phyloP scores from a whole-genome alignment of 2,797 vertebrate genomes.

The Xiphophorus birchmanni region DNA sequence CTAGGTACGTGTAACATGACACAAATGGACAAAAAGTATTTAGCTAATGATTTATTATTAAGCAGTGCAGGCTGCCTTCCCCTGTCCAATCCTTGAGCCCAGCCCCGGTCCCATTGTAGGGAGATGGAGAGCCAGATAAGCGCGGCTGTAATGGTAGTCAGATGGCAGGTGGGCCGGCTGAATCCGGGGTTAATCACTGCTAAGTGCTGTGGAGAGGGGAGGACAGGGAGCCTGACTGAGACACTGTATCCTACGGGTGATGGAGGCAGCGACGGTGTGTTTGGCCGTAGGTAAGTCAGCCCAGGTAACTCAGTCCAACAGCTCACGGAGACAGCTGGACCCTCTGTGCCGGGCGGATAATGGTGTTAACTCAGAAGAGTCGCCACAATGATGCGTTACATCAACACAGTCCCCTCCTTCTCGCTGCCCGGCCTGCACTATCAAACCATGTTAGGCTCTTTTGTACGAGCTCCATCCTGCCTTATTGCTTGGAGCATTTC shows the following conservation, averaged over 20 bases:
- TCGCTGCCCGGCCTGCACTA: constrained; percentile 53
- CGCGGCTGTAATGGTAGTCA: constrained; percentile 83
- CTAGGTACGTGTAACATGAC: constrained; percentile 85
- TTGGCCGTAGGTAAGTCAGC: constrained; percentile 68
- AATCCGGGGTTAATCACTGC: constrained; percentile 85
- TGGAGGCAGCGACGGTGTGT: constrained; percentile 61
- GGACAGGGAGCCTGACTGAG: constrained; percentile 72
- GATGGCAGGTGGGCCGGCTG: constrained; percentile 84
- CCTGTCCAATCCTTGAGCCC: constrained; percentile 70
- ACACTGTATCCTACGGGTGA: constrained; percentile 76
- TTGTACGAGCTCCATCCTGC: constrained; percentile 66
- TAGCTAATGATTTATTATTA: constrained; percentile 89
- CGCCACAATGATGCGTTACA: constrained; percentile 64
- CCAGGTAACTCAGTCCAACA: constrained; percentile 70
- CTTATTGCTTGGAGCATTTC: constrained; percentile 74
- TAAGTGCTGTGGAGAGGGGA: constrained; percentile 84
- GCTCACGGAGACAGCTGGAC: constrained; percentile 65
- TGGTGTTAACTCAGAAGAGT: constrained; percentile 70
- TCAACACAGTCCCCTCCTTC: constrained; percentile 56
- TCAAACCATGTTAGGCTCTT: constrained; percentile 71
- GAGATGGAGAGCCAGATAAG: constrained; percentile 84
- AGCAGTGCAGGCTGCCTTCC: constrained; percentile 77
- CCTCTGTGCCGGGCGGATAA: constrained; percentile 51
- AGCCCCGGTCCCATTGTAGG: constrained; percentile 77
- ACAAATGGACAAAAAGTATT: constrained; percentile 87